phyloP scores from a whole-genome alignment of 2,888 invertebrate species.

The Drosophila subsilvestris region DNA sequence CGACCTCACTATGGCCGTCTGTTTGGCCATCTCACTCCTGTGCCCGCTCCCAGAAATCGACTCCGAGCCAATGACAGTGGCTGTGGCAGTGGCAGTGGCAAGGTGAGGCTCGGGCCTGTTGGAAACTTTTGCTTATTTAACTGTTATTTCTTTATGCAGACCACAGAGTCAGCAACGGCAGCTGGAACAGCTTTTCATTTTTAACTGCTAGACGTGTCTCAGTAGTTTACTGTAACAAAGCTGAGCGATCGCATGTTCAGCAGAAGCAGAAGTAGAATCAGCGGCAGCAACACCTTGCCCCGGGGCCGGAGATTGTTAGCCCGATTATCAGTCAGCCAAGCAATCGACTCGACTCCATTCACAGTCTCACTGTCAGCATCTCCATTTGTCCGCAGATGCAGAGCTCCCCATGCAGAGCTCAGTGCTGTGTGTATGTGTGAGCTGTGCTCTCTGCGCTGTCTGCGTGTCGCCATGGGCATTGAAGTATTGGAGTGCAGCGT shows the following conservation, averaged over 20 bases:
- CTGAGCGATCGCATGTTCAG: conserved; percentile 45
- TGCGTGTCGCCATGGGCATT: conserved; percentile 44
- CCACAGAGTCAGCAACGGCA: conserved; percentile 27
- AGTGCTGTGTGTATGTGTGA: not conserved
- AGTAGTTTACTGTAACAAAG: conserved; percentile 59
- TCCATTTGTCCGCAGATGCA: conserved; percentile 24
- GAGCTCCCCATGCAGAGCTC: conserved; percentile 15
- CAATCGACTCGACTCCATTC: conserved; percentile 31
- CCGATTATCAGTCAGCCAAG: conserved; percentile 50
- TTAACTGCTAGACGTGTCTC: conserved; percentile 3
- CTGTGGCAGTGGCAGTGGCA: not conserved
- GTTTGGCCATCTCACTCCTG: not conserved
- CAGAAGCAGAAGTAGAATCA: conserved; percentile 6
- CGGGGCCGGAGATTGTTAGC: conserved; percentile 49
- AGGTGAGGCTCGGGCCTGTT: conserved; percentile 48
- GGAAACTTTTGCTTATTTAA: conserved; percentile 74
- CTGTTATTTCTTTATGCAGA: conserved; percentile 58
- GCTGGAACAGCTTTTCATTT: conserved; percentile 43
- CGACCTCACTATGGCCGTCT: not conserved
- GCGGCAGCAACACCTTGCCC: conserved; percentile 28
- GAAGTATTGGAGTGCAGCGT: conserved; percentile 64
- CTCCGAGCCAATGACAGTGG: not conserved
- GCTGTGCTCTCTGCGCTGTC: not conserved
- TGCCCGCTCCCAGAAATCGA: not conserved
- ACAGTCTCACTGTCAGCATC: conserved; percentile 33